These are phyloP conservation scores for Microplitis manilae DNA, from an alignment of 2,888 invertebrate genomes.

Conservation along the genomic window DNA sequence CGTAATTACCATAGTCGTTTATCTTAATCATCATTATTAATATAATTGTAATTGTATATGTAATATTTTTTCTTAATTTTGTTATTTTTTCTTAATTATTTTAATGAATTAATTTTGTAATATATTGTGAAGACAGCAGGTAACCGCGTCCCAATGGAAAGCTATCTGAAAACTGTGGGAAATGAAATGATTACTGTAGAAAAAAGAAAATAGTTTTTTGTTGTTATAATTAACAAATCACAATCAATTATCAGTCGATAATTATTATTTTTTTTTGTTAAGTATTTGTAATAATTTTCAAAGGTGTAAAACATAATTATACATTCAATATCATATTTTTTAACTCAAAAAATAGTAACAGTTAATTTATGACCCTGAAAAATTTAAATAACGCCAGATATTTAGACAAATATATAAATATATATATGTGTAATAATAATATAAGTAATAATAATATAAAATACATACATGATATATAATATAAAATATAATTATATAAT, in stretches of 20 bases:
- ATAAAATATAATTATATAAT: constrained; percentile 47
- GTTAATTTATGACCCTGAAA: constrained; percentile 44
- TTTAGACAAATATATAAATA: constrained; percentile 37
- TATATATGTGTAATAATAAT: not conserved
- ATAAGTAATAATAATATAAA: not conserved
- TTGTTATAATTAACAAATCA: constrained; percentile 31
- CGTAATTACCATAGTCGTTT: constrained; percentile 36
- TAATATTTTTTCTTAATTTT: constrained; percentile 31
- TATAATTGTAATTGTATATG: constrained; percentile 24
- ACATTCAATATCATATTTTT: constrained; percentile 45
- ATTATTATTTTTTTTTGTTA: constrained; percentile 15
- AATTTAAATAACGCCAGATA: constrained; percentile 42
- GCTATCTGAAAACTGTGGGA: constrained; percentile 72
- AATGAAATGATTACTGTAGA: constrained; percentile 68
- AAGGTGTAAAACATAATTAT: constrained; percentile 64
- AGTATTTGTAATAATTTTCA: constrained; percentile 54
- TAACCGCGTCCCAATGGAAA: constrained; percentile 69
- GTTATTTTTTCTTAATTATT: constrained; percentile 41
- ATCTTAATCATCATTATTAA: not conserved
- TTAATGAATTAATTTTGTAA: constrained; percentile 56
- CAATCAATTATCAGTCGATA: constrained; percentile 11
- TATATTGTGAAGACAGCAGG: constrained; percentile 67
- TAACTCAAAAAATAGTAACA: constrained; percentile 2
- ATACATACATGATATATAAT: constrained; percentile 13
- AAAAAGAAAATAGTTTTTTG: constrained; percentile 47